Percentiles rank a stretch among this genome's conserved stretches.
Conservation (phyloP, 1,140 invertebrate species). For the Panulirus ornatus region DNA sequence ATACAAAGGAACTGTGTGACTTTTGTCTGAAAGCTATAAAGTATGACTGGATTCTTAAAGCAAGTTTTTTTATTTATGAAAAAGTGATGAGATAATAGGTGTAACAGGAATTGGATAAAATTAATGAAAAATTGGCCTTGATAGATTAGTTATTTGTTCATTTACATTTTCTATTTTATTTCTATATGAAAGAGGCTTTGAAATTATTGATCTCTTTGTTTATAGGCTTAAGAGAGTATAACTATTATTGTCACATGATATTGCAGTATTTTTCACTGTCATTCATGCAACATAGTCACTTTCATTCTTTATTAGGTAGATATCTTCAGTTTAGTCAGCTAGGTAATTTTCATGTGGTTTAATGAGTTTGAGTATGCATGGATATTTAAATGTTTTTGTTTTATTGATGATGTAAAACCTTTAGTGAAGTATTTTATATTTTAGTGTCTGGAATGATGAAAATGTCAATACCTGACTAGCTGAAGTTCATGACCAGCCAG, state of each 20-base stretch:
- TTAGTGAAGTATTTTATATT: not conserved
- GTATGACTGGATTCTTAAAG: too few relatives aligned
- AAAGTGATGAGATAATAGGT: too few relatives aligned
- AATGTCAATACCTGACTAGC: not conserved
- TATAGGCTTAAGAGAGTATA: not conserved
- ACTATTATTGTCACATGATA: not conserved
- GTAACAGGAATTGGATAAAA: not conserved
- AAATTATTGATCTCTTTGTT: not conserved
- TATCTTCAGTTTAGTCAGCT: not conserved
- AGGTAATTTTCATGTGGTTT: not conserved
- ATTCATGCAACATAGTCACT: not conserved
- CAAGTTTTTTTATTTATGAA: too few relatives aligned
- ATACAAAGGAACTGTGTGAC: too few relatives aligned
- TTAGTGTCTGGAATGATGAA: not conserved
- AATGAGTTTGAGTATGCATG: not conserved
- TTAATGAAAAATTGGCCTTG: not conserved
- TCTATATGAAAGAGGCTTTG: not conserved
- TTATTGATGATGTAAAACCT: not conserved
- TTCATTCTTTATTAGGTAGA: not conserved
- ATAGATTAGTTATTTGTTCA: not conserved
- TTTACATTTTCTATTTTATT: not conserved
- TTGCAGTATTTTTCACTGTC: slow-evolving; percentile 1
- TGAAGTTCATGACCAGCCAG: not conserved
- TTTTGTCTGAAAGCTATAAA: too few relatives aligned
- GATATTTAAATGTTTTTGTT: not conserved